Evolutionary conservation across 2,113 vertebrate species (phyloP), one percentile per base, ranked within the genome.

Genomic region (Clupea harengus): DNA sequence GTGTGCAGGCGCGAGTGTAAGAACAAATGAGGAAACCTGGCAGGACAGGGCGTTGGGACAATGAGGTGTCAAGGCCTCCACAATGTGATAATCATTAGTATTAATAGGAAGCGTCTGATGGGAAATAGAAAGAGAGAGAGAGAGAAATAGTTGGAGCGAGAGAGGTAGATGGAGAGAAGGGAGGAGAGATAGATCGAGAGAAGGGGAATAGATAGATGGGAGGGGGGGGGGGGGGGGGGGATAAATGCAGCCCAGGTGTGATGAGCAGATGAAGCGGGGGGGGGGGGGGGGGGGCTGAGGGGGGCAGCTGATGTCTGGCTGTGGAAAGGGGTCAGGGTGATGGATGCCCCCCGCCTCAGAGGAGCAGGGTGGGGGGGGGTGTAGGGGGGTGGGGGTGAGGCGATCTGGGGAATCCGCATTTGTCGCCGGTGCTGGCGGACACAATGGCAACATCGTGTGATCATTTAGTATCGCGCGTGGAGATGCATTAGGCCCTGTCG

Each of bases 21-120:
- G 10, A 78, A 78, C 32, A 78, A 78, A 78, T 72, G 72, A 78
- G 28, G 72, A 32, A 87, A 85, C 81, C 25, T 45, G 86, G 83
- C 83, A 90, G 87, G 75, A 83, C 50, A 17, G 85, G 86, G 47
- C 11, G 25, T 84, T 88, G 86, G 82, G 89, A 92, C 88, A 91
- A 91, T 88, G 87, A 88, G 89, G 88, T 87, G 89, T 82, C 89
- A 91, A 83, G 54, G 84, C 47, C 90, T 87, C 87, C 0, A 25
- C 81, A 78, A 91, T 86, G 89, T 83, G 87, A 83, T 82, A 85
- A 87, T 91, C 91, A 89, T 92, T 91, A 92, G 88, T 86, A 90
- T 90, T 84, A 87, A 89, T 89, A 54, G 39, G 81, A 18, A 54
- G 49, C 52, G 20, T 60, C 54, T 60, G 54, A 60, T 22, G 54